A percentile compares a stretch with the other conserved stretches of the same genome.
Evolutionary conservation across 2,113 vertebrate genomes (phyloP).

Genomic region (Dromas ardeola): DNA sequence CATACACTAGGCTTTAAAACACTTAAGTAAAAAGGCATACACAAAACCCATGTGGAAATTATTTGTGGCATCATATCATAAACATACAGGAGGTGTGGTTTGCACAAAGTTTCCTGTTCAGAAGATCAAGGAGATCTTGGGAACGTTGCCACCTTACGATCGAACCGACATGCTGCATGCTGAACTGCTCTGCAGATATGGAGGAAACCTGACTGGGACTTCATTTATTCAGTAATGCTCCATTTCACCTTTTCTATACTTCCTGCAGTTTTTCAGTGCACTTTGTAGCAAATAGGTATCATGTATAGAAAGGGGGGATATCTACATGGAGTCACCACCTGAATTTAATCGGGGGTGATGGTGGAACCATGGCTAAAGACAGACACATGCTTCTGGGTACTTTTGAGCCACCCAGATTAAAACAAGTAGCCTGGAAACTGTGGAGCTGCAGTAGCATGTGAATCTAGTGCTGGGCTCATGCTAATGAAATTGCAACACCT

Average conservation of each 20-base stretch:
- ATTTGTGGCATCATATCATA: background rate
- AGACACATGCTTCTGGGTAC: background rate
- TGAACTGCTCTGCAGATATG: background rate
- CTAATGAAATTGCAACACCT: background rate
- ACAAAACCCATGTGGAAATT: background rate
- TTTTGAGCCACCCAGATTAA: background rate
- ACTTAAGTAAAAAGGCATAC: background rate
- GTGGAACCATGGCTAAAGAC: background rate
- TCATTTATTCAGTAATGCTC: background rate
- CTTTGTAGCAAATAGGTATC: background rate
- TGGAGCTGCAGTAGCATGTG: background rate
- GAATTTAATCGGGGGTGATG: background rate
- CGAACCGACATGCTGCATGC: background rate
- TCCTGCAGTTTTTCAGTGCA: background rate
- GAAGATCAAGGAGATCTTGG: background rate
- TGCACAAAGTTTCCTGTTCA: background rate
- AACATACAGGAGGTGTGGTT: background rate
- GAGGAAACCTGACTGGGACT: background rate
- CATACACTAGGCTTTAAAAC: background rate
- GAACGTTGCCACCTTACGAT: background rate
- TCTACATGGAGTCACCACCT: no score
- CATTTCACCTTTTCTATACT: background rate
- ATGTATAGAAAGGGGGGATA: background rate
- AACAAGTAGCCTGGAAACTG: background rate
- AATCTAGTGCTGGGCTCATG: background rate